Conservation (phyloP, 2,888 invertebrate genomes). For the Cheilosia impressa region DNA sequence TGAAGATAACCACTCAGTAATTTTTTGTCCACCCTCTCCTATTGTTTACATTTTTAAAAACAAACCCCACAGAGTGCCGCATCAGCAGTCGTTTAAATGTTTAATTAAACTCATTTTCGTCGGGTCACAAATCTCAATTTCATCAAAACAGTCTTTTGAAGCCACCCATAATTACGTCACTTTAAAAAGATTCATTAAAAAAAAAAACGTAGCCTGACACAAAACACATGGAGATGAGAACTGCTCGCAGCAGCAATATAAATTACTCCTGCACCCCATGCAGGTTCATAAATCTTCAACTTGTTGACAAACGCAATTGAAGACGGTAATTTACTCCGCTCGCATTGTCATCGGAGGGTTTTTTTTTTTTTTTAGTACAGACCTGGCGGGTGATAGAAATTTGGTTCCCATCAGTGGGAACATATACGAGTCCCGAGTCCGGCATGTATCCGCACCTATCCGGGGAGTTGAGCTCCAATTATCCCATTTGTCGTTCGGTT, state of each 20-base stretch:
- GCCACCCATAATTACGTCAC: constrained; percentile 18
- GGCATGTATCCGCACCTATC: constrained; percentile 38
- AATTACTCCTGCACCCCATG: constrained; percentile 67
- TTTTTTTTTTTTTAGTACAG: neutral
- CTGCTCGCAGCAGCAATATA: constrained; percentile 39
- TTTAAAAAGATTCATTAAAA: constrained; percentile 6
- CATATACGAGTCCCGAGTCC: neutral
- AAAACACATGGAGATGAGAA: constrained; percentile 14
- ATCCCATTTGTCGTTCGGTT: constrained; percentile 68
- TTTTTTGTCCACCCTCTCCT: neutral
- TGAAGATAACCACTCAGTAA: too few relatives aligned
- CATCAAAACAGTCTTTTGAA: neutral
- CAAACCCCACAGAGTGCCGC: neutral
- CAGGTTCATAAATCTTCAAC: constrained; percentile 72
- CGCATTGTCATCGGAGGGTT: constrained; percentile 42
- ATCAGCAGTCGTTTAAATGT: neutral
- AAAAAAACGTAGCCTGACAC: neutral
- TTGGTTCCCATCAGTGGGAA: constrained; percentile 33
- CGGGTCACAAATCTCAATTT: constrained; percentile 20
- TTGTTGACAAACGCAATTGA: constrained; percentile 74
- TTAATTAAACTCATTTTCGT: constrained; percentile 1
- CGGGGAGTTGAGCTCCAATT: constrained; percentile 59
- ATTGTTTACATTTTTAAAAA: neutral
- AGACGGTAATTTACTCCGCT: constrained; percentile 60
- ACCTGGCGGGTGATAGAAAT: constrained; percentile 50